Base-by-base conservation (phyloP, 2,797 vertebrate species). In the Microctenopoma lineatum region DNA sequence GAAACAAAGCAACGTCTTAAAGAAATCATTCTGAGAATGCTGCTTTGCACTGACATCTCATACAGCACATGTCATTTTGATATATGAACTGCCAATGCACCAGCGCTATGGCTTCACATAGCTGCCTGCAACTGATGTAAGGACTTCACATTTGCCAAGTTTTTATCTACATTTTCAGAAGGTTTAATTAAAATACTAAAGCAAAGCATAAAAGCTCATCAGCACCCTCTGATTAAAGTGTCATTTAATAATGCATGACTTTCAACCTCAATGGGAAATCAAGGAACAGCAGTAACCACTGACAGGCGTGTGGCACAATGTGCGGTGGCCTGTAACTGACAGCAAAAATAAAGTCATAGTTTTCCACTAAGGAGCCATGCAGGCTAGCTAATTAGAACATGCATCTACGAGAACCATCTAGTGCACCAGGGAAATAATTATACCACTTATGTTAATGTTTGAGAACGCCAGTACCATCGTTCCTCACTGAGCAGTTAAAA, bases 221-320 rank as follows among this genome's bases (percentile, higher is more conserved):
- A 60, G 59, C 39, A 47, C 10, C 58, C 26, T 48, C 56, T 87
- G 48, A 77, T 84, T 83, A 80, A 66, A 59, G 21, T 53, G 41
- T 73, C 78, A 73, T 50, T 77, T 66, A 81, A 81, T 74, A 81
- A 78, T 75, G 26, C 46, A 73, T 67, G 77, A 80, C 50, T 77
- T 79, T 84, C 34, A 64, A 60, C 51, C 52, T 81, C 70, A 57
- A 55, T 36, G 47, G 46, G 54, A 55, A 75, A 72, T 81, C 59
- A 60, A 50, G 71, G 52, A 66, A 25, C 36, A 45, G 67, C 54
- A 54, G 65, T 21, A 10, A 36, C 12, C 14, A 9, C 15, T 46
- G 77, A 72, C 63, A 70, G 75, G 73, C 55, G 7, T 36, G 38
- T 14, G 32, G 58, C 59, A 26, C 62, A 56, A 69, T 58, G 66